A percentile compares a stretch with the other conserved stretches of the same genome.
Conservation (phyloP, 2,113 vertebrate species). For the Lycocorax pyrrhopterus region DNA sequence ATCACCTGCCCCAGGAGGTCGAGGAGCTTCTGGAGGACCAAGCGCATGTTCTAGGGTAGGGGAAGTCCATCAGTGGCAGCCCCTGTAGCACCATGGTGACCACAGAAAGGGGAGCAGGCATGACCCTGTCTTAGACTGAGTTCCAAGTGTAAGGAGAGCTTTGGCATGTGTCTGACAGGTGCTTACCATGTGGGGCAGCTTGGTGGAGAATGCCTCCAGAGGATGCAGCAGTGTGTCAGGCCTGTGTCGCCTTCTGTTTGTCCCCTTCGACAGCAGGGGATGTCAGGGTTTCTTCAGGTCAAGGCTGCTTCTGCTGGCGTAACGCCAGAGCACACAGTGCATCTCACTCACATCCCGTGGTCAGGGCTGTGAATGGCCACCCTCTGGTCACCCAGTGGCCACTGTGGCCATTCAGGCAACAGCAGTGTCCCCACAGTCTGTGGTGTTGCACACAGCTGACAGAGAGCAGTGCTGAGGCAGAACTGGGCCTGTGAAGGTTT, state of each 20-base stretch:
- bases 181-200: background rate
- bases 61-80: background rate
- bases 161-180: background rate
- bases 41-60: background rate
- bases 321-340: background rate
- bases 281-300: background rate
- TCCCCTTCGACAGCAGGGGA: background rate
- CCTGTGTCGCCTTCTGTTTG: background rate
- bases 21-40: background rate
- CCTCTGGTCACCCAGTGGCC: background rate
- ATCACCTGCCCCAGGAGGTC: background rate
- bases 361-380: background rate
- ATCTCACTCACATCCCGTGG: background rate
- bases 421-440: background rate
- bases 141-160: background rate
- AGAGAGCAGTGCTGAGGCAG: background rate
- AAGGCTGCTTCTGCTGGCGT: background rate
- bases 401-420: background rate
- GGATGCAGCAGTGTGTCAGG: background rate
- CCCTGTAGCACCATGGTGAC: fast-evolving
- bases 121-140: background rate
- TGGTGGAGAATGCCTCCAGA: background rate
- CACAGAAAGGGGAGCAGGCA: background rate
- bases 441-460: background rate
- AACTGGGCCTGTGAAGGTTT: background rate